Evolutionary conservation across 2,888 invertebrate species (phyloP), one percentile per base, ranked within the genome.

Genomic region (Trisateles emortualis): DNA sequence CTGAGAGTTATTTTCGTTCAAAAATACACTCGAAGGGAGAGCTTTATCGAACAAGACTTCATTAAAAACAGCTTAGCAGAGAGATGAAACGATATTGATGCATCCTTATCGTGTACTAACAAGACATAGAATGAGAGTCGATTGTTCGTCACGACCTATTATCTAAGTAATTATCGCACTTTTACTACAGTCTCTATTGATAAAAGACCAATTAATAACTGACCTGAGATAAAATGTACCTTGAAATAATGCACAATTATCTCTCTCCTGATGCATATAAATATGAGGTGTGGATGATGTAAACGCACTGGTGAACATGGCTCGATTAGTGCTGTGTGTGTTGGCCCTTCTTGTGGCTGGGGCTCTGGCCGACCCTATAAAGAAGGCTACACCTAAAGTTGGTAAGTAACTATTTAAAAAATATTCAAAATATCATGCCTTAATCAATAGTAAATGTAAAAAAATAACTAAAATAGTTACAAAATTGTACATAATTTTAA

Each of bases 341-440:
- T 64, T 90, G 70, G 87, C 83, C 50, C 68, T 83, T 13, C 53
- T 86, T 22, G 80, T 88, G 72, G 89, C 90, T 62, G 84, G 87
- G 49, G 85, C 84, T 54, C 69, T 84, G 17, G 71, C 84, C 10
- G 82, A 84, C 5, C 80, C 83, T 9, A 64, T 74, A 26, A 73
- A 76, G 56, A 78, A 76, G 36, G 68, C 62, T 1, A 24, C 55
- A 14, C 52, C 73, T 57, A 86, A 83, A 75, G 67, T 80, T 67
- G 90, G 93, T 93, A 72, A 87, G 90, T 78, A 19, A 5, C 4
- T 11, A 0, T 19, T 5, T n/a, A 17, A 5, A 0, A 11, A 11
- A 11, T 32, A 24, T n/a, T n/a, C 1, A n/a, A 6, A n/a, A 32
- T 3, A 11, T 11, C 2, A 14, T 35, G n/a, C n/a, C n/a, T n/a